These are phyloP conservation scores for Smutsia temminckii DNA, from an alignment of 2,797 vertebrate genomes.

Conservation along the genomic window DNA sequence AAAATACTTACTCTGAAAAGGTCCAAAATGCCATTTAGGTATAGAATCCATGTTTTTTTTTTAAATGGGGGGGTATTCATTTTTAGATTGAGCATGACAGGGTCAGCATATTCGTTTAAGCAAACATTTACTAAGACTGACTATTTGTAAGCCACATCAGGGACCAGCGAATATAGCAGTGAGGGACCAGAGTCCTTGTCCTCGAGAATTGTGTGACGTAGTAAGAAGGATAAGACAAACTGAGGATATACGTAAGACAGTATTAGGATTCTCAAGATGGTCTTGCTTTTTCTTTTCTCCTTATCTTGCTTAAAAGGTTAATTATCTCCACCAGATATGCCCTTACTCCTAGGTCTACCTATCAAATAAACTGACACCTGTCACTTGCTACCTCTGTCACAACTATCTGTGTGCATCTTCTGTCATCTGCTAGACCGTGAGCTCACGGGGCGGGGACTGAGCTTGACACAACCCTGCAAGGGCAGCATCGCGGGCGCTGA, in stretches of 20 bases:
- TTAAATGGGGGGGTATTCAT: neutral
- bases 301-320: neutral
- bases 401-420: neutral
- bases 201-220: neutral
- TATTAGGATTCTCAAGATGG: neutral
- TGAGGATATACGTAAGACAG: neutral
- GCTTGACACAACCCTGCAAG: neutral
- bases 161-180: neutral
- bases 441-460: neutral
- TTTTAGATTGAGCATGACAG: slow-evolving; percentile 26
- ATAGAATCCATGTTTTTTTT: fast-evolving
- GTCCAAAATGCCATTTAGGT: neutral
- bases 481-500: neutral
- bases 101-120: neutral
- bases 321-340: neutral
- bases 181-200: neutral
- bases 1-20: neutral
- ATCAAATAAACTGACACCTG: neutral
- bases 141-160: neutral
- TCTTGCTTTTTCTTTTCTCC: neutral
- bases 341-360: neutral
- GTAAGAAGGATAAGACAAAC: neutral
- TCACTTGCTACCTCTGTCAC: neutral
- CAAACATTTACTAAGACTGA: neutral
- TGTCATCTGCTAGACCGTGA: neutral